Evolutionary conservation across 2,888 invertebrate species (phyloP), one percentile per base, ranked within the genome.

Genomic region (Steromphala cineraria): DNA sequence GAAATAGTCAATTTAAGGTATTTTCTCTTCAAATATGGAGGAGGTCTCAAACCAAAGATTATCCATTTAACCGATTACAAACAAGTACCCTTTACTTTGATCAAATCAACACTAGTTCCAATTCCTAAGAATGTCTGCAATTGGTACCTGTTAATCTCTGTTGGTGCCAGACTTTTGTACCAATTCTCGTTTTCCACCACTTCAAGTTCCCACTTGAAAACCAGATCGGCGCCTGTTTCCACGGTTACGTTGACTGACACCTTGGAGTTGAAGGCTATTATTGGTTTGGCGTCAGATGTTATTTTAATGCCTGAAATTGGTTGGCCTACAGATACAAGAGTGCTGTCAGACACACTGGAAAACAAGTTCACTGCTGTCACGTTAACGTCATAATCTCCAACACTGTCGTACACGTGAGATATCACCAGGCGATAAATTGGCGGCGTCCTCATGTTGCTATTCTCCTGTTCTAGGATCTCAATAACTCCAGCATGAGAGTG

Each of bases 131-230:
- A 46, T 13, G 13, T 10, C 36, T 36, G 36, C 7, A 2, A 36
- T 36, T 36, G 36, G 36, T 46, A 46, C 46, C 46, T 46, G 56
- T 56, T 19, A n/a, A 56, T 56, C 56, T 21, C 56, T 1, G 10
- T 56, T 19, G 56, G 24, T 56, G 24, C 56, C 56, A 56, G 19
- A 56, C 19, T 7, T 56, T 5, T 56, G 19, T 56, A 56, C 56
- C 24, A 21, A 56, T 56, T 46, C 46, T 46, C 46, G 13, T 46
- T 46, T 56, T 56, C 24, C 24, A 10, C 56, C 7, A 56, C 19
- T 7, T 24, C 56, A 74, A 91, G 89, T 75, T 88, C 82, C 92
- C 92, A 92, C 19, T 78, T 76, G 83, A 90, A 92, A 5, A 80
- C 83, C 24, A 92, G 82, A 78, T 91, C 86, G 52, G 85, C 81